phyloP scores from a whole-genome alignment of 2,888 invertebrate species.

The Stenoptilia bipunctidactyla region DNA sequence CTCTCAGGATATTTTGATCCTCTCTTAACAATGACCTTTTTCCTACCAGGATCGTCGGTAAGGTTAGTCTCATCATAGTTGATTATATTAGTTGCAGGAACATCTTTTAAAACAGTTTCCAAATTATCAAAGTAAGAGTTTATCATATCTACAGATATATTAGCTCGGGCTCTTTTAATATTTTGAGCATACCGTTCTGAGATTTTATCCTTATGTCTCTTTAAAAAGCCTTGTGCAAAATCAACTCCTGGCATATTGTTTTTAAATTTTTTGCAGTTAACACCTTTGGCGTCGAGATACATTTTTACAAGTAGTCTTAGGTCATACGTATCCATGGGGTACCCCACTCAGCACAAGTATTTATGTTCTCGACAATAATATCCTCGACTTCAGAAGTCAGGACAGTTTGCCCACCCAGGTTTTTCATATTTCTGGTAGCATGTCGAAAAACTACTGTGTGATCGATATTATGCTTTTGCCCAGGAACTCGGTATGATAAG shows the following conservation, averaged over 20 bases:
- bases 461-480: slow-evolving; percentile 4
- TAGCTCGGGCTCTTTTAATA: slow-evolving; percentile 12
- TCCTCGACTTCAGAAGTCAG: slow-evolving; percentile 2
- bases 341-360: slow-evolving; percentile 4
- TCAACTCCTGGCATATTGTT: slow-evolving; percentile 9
- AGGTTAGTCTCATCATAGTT: slow-evolving; percentile 18
- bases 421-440: slow-evolving; percentile 4
- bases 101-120: slow-evolving; percentile 5
- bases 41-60: slow-evolving; percentile 13
- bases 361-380: slow-evolving; percentile 3
- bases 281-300: slow-evolving; percentile 3
- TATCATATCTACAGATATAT: slow-evolving; percentile 11
- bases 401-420: slow-evolving; percentile 3
- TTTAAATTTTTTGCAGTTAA: slow-evolving; percentile 3
- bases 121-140: slow-evolving; percentile 10
- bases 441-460: slow-evolving; percentile 2
- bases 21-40: slow-evolving; percentile 11
- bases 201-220: slow-evolving; percentile 5
- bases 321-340: slow-evolving; percentile 4
- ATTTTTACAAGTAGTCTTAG: slow-evolving; percentile 4
- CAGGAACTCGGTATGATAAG: slow-evolving; percentile 1
- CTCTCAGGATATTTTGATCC: slow-evolving; percentile 12
- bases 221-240: slow-evolving; percentile 6
- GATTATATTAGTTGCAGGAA: slow-evolving; percentile 11
- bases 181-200: slow-evolving; percentile 10